Evolutionary conservation across 2,888 invertebrate genomes (phyloP).

Genomic region (Arctia plantaginis): DNA sequence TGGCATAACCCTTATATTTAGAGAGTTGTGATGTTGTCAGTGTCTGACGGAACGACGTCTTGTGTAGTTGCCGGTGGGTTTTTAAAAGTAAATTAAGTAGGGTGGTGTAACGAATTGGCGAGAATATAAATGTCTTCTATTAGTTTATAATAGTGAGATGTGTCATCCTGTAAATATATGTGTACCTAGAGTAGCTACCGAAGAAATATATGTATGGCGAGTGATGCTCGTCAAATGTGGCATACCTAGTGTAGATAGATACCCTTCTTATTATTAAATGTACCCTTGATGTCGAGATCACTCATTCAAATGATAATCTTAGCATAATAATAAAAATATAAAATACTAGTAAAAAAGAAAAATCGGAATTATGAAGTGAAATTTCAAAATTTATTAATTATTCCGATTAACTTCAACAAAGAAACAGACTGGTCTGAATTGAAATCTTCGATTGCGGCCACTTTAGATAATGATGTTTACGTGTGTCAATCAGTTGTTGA

Average conservation of each 20-base stretch:
- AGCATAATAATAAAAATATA: background rate
- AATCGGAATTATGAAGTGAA: background rate
- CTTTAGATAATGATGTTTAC: background rate
- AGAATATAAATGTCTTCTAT: constrained; percentile 8
- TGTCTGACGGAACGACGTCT: background rate
- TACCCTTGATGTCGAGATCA: background rate
- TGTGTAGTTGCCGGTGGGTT: background rate
- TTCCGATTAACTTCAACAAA: background rate
- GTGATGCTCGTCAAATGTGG: background rate
- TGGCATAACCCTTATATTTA: background rate
- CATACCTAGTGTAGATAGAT: background rate
- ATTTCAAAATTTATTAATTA: background rate
- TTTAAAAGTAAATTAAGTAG: constrained; percentile 20
- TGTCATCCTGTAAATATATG: constrained; percentile 21
- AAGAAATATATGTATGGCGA: background rate
- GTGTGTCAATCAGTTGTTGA: background rate
- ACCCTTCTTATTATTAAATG: background rate
- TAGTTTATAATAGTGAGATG: constrained; percentile 5
- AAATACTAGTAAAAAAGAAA: background rate
- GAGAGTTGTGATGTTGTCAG: background rate
- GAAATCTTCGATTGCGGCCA: background rate
- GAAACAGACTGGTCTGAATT: background rate
- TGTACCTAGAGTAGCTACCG: background rate
- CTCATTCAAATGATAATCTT: background rate
- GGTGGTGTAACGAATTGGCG: constrained; percentile 24